These are phyloP conservation scores for Eupristina koningsbergeri DNA, from an alignment of 1,140 invertebrate species.

Conservation along the genomic window DNA sequence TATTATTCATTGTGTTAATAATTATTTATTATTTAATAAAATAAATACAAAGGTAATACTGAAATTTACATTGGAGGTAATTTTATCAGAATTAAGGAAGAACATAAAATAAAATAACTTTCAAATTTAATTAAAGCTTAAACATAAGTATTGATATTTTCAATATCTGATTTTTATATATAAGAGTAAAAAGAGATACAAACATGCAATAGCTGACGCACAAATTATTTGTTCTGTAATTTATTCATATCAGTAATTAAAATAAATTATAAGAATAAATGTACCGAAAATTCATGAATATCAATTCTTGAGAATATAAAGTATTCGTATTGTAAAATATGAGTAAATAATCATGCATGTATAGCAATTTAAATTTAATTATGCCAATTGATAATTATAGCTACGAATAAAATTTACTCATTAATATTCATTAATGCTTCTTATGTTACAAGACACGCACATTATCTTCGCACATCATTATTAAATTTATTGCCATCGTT, in stretches of 20 bases:
- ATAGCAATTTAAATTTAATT: not conserved
- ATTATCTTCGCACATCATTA: not conserved
- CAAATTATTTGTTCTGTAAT: not conserved
- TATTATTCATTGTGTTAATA: not conserved
- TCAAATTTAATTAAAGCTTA: not conserved
- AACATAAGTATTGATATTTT: too few species aligned
- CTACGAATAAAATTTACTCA: not conserved
- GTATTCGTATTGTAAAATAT: not conserved
- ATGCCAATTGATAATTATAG: not conserved
- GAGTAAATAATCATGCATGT: not conserved
- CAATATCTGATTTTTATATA: not conserved
- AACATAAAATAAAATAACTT: not conserved
- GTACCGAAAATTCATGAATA: not conserved
- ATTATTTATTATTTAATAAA: not conserved
- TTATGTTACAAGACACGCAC: not conserved
- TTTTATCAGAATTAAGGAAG: not conserved
- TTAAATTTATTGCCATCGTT: constrained; percentile 10
- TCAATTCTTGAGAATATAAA: not conserved
- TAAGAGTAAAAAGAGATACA: not conserved
- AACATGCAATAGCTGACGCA: not conserved
- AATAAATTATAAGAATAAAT: not conserved
- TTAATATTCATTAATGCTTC: not conserved
- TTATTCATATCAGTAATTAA: not conserved
- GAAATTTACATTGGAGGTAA: too few species aligned
- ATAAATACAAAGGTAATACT: too few species aligned